Evolutionary conservation across 2,113 vertebrate species (phyloP), one percentile per base, ranked within the genome.

Genomic region (Barnardius zonarius): DNA sequence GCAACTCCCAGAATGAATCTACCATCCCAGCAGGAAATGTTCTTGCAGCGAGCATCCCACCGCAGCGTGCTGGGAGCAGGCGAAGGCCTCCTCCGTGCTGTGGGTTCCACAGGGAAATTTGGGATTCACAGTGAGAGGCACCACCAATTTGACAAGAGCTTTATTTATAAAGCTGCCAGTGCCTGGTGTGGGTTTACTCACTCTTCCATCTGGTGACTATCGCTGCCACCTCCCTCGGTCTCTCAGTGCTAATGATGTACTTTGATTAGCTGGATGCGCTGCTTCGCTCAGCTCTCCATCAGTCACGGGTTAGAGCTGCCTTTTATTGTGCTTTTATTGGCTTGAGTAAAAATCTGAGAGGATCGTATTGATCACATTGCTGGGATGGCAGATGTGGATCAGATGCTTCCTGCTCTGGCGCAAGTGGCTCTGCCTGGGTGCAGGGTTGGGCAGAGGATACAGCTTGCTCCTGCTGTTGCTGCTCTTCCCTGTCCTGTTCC

Each of bases 141-240:
- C 73, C 23, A 20, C 83, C 78, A 89, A 23, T 77, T 72, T 24
- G 4, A 80, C 52, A 52, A 80, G 87, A 57, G 69, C 52, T 93
- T 94, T 96, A 95, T 95, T 92, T 89, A 49, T 84, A 83, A 91
- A 76, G 91, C 92, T 93, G 92, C 95, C 95, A 81, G 89, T 3
- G 70, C 90, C 66, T 62, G 90, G 83, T 84, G 88, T 90, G 90
- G 97, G 46, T 97, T 95, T 93, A 80, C 95, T 96, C 96, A 17
- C 69, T 88, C 90, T 89, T 80, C 86, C 91, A 95, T 95, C 92
- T 93, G 92, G 95, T 88, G 93, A 69, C 88, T 92, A 24, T 74
- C 73, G 63, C 89, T 93, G 91, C 87, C 88, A 73, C 94, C 78
- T 88, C 93, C 87, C 82, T 83, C 35, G 0, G 52, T 62, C 86